Conservation (phyloP, 2,113 vertebrate species). For the Nibea albiflora region DNA sequence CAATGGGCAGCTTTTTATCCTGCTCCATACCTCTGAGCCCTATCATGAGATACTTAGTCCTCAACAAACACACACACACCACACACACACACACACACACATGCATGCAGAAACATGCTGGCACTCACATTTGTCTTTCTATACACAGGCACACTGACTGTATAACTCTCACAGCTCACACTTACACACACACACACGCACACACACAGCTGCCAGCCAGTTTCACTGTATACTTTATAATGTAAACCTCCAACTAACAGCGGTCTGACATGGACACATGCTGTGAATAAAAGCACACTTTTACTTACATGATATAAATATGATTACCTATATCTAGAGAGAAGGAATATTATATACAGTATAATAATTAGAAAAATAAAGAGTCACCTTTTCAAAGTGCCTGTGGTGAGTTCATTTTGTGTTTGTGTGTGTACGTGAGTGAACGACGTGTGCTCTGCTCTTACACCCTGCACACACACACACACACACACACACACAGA, state of each 20-base stretch:
- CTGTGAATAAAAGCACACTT: conserved; percentile 85
- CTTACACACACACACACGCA: conserved; percentile 36
- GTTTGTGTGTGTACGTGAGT: conserved; percentile 16
- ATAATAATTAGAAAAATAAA: conserved; percentile 82
- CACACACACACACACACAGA: conserved; percentile 1
- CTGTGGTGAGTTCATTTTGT: conserved; percentile 67
- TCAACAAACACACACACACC: conserved; percentile 36
- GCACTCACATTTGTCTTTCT: conserved; percentile 64
- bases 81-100: conserved; percentile 48
- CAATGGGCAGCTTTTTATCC: conserved; percentile 62
- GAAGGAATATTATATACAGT: conserved; percentile 81
- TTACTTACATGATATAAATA: conserved; percentile 82
- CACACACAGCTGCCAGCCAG: conserved; percentile 74
- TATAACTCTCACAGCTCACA: conserved; percentile 38
- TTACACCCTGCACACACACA: background rate
- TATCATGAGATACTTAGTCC: conserved; percentile 58
- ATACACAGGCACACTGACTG: conserved; percentile 62
- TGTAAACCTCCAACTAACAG: conserved; percentile 81
- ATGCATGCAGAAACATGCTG: conserved; percentile 70
- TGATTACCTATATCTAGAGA: conserved; percentile 80
- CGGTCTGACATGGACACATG: conserved; percentile 76
- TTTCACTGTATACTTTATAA: conserved; percentile 82
- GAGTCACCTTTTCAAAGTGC: conserved; percentile 79
- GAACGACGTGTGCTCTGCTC: conserved; percentile 8
- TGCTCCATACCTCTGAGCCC: conserved; percentile 73